phyloP scores from a whole-genome alignment of 2,888 invertebrate genomes.

The Conus canariensis region DNA sequence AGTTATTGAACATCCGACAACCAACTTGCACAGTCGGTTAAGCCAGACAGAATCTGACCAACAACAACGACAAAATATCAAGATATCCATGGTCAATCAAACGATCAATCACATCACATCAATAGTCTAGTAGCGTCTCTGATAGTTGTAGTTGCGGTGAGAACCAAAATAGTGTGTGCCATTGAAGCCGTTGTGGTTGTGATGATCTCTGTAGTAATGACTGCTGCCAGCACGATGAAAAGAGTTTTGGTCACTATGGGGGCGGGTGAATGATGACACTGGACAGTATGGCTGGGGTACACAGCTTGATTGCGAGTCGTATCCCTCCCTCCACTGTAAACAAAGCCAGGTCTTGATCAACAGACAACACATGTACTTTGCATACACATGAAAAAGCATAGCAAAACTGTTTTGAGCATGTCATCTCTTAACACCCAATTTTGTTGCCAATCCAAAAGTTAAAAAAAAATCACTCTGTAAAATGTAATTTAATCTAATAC shows the following conservation, averaged over 20 bases:
- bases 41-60: too few species aligned
- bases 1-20: neutral
- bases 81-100: neutral
- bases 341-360: neutral
- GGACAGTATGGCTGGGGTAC: constrained; percentile 9
- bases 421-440: neutral
- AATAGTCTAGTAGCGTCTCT: constrained; percentile 29
- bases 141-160: constrained; percentile 35
- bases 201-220: constrained; percentile 19
- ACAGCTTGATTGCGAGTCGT: neutral
- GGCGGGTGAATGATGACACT: neutral
- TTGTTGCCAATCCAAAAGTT: too few species aligned
- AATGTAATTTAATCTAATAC: too few species aligned
- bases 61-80: neutral
- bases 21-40: neutral
- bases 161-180: constrained; percentile 11
- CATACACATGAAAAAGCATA: neutral
- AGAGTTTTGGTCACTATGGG: constrained; percentile 20
- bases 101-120: neutral
- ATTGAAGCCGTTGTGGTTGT: constrained; percentile 11
- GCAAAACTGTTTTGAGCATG: neutral
- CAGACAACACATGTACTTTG: too few species aligned
- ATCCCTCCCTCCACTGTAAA: constrained; percentile 16
- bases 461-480: too few species aligned
- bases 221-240: constrained; percentile 10